These are phyloP conservation scores for Leistus spinibarbis DNA, from an alignment of 2,888 invertebrate species.

Conservation along the genomic window DNA sequence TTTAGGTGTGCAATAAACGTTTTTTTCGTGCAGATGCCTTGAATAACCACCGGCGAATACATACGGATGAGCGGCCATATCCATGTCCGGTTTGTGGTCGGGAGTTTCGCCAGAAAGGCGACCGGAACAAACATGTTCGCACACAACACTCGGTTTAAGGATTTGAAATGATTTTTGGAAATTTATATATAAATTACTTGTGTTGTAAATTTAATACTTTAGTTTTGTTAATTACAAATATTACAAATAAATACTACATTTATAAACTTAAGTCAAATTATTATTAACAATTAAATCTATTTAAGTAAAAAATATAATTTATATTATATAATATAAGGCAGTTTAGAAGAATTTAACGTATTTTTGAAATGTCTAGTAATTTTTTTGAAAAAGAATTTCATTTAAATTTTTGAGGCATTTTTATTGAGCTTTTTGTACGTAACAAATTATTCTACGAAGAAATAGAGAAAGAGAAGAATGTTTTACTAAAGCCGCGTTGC, in stretches of 20 bases:
- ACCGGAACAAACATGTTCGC: constrained; percentile 63
- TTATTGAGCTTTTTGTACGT: not conserved
- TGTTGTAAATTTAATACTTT: not conserved
- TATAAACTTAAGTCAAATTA: not conserved
- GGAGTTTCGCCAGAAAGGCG: constrained; percentile 63
- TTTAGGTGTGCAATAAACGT: constrained; percentile 63
- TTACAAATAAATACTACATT: not conserved
- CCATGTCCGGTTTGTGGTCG: constrained; percentile 61
- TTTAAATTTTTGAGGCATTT: not conserved
- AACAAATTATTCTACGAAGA: not conserved
- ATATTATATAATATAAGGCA: not conserved
- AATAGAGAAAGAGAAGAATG: not conserved
- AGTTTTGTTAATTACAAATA: not conserved
- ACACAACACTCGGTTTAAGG: constrained; percentile 58
- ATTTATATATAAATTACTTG: not conserved
- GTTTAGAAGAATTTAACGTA: not conserved
- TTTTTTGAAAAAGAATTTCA: not conserved
- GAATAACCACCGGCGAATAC: constrained; percentile 67
- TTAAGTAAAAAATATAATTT: not conserved
- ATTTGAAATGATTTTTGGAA: not conserved
- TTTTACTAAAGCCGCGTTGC: not conserved
- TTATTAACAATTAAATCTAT: not conserved
- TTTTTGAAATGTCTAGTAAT: not conserved
- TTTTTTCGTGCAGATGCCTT: constrained; percentile 69
- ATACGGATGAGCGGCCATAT: constrained; percentile 65